Evolutionary conservation across 2,113 vertebrate species (phyloP).

Genomic region (Candoia aspera): DNA sequence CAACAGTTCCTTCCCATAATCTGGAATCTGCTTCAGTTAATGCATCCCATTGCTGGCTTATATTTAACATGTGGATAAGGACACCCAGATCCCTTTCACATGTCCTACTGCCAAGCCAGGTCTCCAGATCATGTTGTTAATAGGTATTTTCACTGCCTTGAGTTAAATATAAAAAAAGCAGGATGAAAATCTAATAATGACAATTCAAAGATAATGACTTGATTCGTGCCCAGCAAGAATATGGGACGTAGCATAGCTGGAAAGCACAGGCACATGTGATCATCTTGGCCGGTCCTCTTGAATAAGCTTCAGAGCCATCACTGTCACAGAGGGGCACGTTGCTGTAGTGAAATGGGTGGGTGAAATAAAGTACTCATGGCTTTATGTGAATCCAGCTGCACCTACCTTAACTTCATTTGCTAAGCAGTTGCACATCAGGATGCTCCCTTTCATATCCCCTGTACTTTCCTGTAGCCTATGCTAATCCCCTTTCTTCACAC

Average conservation of each 20-base stretch:
- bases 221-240: background rate
- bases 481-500: background rate
- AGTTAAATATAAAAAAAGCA: background rate
- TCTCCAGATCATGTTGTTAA: background rate
- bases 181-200: background rate
- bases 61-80: background rate
- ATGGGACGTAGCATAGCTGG: background rate
- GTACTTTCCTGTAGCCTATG: background rate
- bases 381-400: background rate
- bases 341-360: background rate
- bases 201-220: background rate
- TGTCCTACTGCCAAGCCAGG: background rate
- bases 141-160: background rate
- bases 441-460: no score
- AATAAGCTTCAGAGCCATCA: background rate
- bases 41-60: background rate
- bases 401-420: background rate
- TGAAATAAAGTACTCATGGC: background rate
- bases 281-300: background rate
- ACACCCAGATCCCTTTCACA: background rate
- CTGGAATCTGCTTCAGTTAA: background rate
- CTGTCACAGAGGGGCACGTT: background rate
- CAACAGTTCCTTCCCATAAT: background rate
- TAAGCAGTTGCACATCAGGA: background rate
- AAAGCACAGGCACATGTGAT: background rate